phyloP scores from a whole-genome alignment of 2,113 vertebrate genomes.

The Anolis carolinensis region DNA sequence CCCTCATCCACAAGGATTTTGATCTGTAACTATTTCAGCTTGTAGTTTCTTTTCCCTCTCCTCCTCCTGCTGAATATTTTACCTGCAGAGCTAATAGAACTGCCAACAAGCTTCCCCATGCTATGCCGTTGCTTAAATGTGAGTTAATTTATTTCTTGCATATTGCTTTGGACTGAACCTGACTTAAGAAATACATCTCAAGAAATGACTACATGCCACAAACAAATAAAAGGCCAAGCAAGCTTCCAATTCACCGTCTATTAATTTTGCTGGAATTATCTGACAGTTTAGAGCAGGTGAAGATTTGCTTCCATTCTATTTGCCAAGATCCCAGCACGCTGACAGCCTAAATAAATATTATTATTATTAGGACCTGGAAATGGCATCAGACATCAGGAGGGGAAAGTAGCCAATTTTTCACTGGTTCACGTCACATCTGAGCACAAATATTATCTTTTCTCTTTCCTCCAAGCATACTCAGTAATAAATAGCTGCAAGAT shows the following conservation, averaged over 20 bases:
- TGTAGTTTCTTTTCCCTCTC: background rate
- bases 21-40: background rate
- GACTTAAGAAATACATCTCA: background rate
- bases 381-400: conserved; percentile 44
- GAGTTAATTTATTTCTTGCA: background rate
- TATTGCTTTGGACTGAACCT: background rate
- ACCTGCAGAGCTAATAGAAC: background rate
- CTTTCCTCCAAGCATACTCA: conserved; percentile 36
- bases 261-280: background rate
- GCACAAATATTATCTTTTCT: conserved; percentile 40
- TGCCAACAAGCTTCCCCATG: background rate
- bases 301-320: conserved; percentile 37
- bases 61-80: background rate
- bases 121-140: background rate
- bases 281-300: background rate
- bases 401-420: conserved; percentile 21
- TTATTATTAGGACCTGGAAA: conserved; percentile 23
- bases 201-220: background rate
- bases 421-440: conserved; percentile 32
- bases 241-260: background rate
- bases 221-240: conserved; percentile 7
- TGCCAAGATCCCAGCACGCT: conserved; percentile 35
- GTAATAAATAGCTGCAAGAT: conserved; percentile 64
- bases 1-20: background rate
- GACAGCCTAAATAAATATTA: conserved; percentile 33